Evolutionary conservation across 37 sponge, comb jelly and placozoan species (phyloP), one percentile per base, ranked within the genome.

Genomic region (Aplysina aerophoba): DNA sequence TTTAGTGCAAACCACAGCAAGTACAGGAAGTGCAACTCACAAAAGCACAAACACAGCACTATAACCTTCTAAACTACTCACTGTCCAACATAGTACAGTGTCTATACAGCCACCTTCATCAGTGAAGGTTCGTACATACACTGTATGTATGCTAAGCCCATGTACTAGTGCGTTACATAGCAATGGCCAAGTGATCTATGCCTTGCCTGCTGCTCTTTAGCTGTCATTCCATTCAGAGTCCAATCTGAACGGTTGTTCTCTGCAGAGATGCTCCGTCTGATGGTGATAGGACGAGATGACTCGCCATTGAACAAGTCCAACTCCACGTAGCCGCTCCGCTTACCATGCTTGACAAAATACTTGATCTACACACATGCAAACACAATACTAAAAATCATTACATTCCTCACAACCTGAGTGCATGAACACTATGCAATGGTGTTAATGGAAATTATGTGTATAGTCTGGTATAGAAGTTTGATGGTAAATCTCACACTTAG

Each of bases 271-370:
- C 33, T 44, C 15, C 97, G 59, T 53, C 86, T 86, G 34, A 99
- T 90, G 37, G 63, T 34, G 68, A 86, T 55, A 55, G 85, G 41
- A 66, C 84, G 62, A 24, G 34, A 35, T 30, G 80, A 25, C 59
- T 84, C 61, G 6, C 75, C 57, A 53, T 20, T 83, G n/a, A 36
- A 94, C 72, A 99, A 88, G 37, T 91, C 89, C 35, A 99, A 68
- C 79, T 99, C 99, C 25, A 97, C 88, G 54, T 68, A 89, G 20
- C 90, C 99, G 41, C 73, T 59, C 39, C 61, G 36, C 57, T 81
- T 86, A 0, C 95, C 94, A 50, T 95, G 92, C 64, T 99, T 99
- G 55, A 99, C 94, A 90, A 92, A 99, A 58, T 97, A 91, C 64
- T 90, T 94, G 50, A 96, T 14, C 96, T 96, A 84, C 11, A 68